phyloP scores from a whole-genome alignment of 2,888 invertebrate species.

The Caenorhabditis parvicauda region DNA sequence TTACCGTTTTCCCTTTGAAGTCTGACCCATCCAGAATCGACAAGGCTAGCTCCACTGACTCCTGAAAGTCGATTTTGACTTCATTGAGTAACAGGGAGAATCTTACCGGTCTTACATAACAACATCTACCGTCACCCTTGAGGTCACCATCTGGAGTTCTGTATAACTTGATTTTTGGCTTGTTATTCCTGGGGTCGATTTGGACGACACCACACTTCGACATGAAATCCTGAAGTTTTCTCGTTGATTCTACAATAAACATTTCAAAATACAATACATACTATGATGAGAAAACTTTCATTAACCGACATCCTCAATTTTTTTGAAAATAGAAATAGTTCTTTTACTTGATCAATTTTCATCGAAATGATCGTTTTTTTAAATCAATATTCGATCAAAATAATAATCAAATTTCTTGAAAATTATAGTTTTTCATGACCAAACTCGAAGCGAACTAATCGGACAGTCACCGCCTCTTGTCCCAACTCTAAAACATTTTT shows the following conservation, averaged over 20 bases:
- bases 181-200: slow-evolving; percentile 76
- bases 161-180: slow-evolving; percentile 87
- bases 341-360: no score
- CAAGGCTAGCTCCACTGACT: slow-evolving; percentile 88
- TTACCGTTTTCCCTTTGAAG: slow-evolving; percentile 14
- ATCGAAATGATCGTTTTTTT: no score
- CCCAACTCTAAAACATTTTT: no score
- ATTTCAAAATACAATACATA: no score
- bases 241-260: neutral
- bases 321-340: neutral
- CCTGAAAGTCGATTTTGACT: slow-evolving; percentile 69
- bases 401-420: no score
- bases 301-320: neutral
- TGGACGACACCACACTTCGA: slow-evolving; percentile 92
- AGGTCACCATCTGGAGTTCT: slow-evolving; percentile 76
- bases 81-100: neutral
- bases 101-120: slow-evolving; percentile 64
- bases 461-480: no score
- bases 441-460: no score
- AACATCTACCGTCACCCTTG: slow-evolving; percentile 94
- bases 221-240: slow-evolving; percentile 80
- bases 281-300: no score
- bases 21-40: slow-evolving; percentile 85
- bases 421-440: no score
- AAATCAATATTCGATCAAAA: no score